Base-by-base conservation (phyloP, 2,113 vertebrate genomes). In the Ibidorhyncha struthersii region DNA sequence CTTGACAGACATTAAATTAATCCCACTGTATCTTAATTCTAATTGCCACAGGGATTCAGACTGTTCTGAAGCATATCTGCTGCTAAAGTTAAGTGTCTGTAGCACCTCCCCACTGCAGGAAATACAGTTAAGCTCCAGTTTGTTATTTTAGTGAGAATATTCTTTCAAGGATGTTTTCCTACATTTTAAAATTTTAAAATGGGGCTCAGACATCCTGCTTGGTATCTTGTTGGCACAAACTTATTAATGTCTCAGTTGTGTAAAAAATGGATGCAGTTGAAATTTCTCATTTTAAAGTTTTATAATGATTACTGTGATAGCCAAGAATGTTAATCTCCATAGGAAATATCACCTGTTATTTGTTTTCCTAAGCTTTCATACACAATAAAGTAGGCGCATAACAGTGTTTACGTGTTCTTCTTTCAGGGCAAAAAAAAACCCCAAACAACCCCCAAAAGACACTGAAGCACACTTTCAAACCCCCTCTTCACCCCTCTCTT, bases 1-100 rank as follows among this genome's bases (percentile, higher is more conserved):
- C 74, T 65, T 96, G 95, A 90, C 89, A 95, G 91, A 92, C 73
- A 73, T 77, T 55, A 86, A 82, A 83, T 89, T 95, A 96, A 96
- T 94, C 84, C 90, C 41, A 27, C 86, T 92, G 66, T 93, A 96
- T 89, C 74, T 90, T 92, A 94, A 95, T 93, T 93, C 77, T 83
- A 92, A 90, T 87, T 91, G 93, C 83, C 82, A 92, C 29, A 72
- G 88, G 89, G 86, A 88, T 86, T 86, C 86, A 62, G 73, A 58
- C 59, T 69, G 56, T 78, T 93, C 61, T 72, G 58, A 89, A 83
- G 47, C 36, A 11, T 92, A 71, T 83, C 66, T 92, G 72, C 84
- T 70, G 50, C 87, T 80, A 63, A 86, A 96, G 53, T 50, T 25
- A 74, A 87, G 73, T 49, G 80, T 38, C 70, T 85, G 53, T 38